phyloP scores from a whole-genome alignment of 2,797 vertebrate genomes.

The Macroramphosus scolopax region DNA sequence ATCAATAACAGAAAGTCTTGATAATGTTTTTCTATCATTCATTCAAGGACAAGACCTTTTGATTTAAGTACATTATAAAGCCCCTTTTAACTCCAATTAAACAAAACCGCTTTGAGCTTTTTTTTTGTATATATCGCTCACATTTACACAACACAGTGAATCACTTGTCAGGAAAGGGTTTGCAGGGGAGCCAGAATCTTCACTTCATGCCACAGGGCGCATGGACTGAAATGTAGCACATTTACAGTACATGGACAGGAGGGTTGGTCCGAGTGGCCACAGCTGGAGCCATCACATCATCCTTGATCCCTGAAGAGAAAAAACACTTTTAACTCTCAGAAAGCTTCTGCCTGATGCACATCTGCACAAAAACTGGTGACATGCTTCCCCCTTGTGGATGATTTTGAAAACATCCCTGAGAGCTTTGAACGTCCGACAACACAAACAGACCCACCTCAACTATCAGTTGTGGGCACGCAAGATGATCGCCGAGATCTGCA shows the following conservation, averaged over 20 bases:
- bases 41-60: not conserved
- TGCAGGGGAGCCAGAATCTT: conserved; percentile 9
- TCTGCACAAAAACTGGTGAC: conserved; percentile 38
- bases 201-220: conserved; percentile 12
- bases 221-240: conserved; percentile 23
- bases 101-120: conserved; percentile 7
- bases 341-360: too few species aligned
- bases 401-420: conserved; percentile 3
- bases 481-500: conserved; percentile 75
- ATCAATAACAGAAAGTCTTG: conserved; percentile 5
- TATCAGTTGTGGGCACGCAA: conserved; percentile 68
- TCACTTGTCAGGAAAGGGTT: conserved; percentile 22
- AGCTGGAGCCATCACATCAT: conserved; percentile 68
- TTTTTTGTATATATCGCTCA: conserved; percentile 3
- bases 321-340: not conserved
- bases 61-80: not conserved
- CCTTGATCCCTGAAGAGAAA: conserved; percentile 30
- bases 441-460: conserved; percentile 80
- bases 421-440: not conserved
- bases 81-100: not conserved
- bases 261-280: conserved; percentile 81
- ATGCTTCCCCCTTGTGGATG: conserved; percentile 70
- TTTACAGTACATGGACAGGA: conserved; percentile 57
- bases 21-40: too few species aligned
- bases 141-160: conserved; percentile 23